Evolutionary conservation across 2,888 invertebrate species (phyloP).

Genomic region (Flexamia atlantica): DNA sequence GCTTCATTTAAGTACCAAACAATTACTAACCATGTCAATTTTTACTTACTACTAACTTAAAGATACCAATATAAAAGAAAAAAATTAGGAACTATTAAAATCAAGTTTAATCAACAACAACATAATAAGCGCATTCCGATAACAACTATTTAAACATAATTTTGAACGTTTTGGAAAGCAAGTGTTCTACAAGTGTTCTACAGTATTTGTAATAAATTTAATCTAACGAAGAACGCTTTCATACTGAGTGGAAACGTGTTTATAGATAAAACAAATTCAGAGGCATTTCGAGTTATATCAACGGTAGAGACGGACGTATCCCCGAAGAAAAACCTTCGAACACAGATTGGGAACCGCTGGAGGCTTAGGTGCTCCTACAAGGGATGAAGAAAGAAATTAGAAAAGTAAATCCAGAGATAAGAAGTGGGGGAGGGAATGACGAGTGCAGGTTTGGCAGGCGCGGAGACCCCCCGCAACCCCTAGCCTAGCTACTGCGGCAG

Average conservation of each 20-base stretch:
- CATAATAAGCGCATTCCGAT: no score
- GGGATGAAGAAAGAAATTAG: constrained; percentile 60
- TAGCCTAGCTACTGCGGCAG: constrained; percentile 38
- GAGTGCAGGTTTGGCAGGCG: constrained; percentile 59
- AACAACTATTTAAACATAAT: no score
- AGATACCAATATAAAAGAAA: no score
- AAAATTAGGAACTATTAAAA: no score
- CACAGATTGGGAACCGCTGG: constrained; percentile 49
- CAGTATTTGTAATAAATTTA: no score
- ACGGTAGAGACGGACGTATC: constrained; percentile 5
- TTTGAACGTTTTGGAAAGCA: no score
- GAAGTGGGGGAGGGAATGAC: constrained; percentile 27
- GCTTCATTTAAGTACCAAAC: no score
- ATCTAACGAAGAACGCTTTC: no score
- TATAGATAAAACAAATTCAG: not conserved
- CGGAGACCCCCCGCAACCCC: constrained; percentile 24
- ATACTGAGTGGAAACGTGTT: not conserved
- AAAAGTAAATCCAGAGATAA: constrained; percentile 59
- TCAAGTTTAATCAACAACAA: no score
- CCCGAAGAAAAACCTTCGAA: constrained; percentile 26
- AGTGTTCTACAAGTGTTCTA: no score
- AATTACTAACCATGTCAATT: no score
- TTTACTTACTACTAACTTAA: no score
- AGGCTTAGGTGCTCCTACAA: constrained; percentile 54
- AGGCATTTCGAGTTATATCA: not conserved